phyloP scores from a whole-genome alignment of 2,888 invertebrate species.

The Argynnis bischoffii region DNA sequence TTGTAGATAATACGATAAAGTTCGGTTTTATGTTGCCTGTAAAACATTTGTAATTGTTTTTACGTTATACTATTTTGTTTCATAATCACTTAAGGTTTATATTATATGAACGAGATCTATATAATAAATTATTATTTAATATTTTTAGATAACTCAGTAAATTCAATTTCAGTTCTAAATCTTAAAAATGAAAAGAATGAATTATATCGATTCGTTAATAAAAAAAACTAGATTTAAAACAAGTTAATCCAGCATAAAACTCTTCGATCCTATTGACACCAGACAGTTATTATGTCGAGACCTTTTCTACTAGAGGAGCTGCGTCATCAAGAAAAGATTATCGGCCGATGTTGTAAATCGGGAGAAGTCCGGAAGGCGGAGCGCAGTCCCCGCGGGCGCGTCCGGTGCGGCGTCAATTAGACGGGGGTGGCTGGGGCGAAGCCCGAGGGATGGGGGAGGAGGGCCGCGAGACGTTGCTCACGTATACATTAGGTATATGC shows the following conservation, averaged over 20 bases:
- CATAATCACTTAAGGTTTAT: too few relatives aligned
- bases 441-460: slow-evolving; percentile 45
- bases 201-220: neutral
- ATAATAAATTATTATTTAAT: neutral
- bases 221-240: slow-evolving; percentile 16
- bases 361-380: slow-evolving; percentile 65
- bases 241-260: slow-evolving; percentile 23
- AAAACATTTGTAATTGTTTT: too few relatives aligned
- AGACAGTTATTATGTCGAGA: slow-evolving; percentile 32
- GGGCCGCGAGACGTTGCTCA: slow-evolving; percentile 59
- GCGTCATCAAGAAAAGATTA: slow-evolving; percentile 79
- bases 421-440: slow-evolving; percentile 56
- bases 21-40: too few relatives aligned
- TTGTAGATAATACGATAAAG: too few relatives aligned
- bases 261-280: slow-evolving; percentile 27
- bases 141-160: neutral
- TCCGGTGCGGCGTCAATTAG: slow-evolving; percentile 78
- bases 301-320: slow-evolving; percentile 35
- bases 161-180: neutral
- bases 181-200: neutral
- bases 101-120: too few relatives aligned
- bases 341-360: slow-evolving; percentile 76
- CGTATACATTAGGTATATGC: slow-evolving; percentile 64
- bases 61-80: too few relatives aligned
- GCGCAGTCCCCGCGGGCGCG: slow-evolving; percentile 70